Conservation (phyloP, 2,888 invertebrate genomes). For the Steinernema carpocapsae region DNA sequence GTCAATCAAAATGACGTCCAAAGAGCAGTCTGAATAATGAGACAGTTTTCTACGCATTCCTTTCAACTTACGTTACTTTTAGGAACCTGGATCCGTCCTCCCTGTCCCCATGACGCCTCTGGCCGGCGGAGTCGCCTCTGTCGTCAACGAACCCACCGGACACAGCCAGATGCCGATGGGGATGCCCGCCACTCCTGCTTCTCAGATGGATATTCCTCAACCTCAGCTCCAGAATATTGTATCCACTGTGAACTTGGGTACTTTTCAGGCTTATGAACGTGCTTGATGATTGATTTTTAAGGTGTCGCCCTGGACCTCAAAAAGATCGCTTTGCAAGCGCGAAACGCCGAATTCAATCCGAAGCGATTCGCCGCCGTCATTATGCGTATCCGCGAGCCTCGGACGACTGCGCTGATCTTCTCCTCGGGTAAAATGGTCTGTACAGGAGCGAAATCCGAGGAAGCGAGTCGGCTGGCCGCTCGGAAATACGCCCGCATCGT, state of each 20-base stretch:
- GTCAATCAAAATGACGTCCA: no score
- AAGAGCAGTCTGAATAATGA: no score
- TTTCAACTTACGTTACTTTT: not conserved
- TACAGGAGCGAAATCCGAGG: constrained; percentile 84
- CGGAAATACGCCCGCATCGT: constrained; percentile 83
- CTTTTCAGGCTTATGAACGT: no score
- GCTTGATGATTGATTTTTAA: constrained; percentile 29
- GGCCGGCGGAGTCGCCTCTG: constrained; percentile 39
- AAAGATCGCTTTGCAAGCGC: constrained; percentile 92
- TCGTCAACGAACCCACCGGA: constrained; percentile 31
- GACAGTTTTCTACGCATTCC: no score
- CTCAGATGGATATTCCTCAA: constrained; percentile 67
- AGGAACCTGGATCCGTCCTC: constrained; percentile 22
- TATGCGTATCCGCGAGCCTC: constrained; percentile 83
- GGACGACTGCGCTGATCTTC: constrained; percentile 83
- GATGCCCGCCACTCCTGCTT: constrained; percentile 54
- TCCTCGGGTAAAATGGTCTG: constrained; percentile 87
- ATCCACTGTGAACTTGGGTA: constrained; percentile 88
- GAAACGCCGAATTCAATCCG: constrained; percentile 92
- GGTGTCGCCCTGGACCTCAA: constrained; percentile 90
- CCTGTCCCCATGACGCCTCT: constrained; percentile 67
- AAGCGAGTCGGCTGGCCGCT: constrained; percentile 80
- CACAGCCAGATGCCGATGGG: constrained; percentile 46
- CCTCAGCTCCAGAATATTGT: constrained; percentile 80
- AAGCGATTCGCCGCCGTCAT: constrained; percentile 98